Conservation (phyloP, 2,888 invertebrate genomes). For the Caenorhabditis angaria region DNA sequence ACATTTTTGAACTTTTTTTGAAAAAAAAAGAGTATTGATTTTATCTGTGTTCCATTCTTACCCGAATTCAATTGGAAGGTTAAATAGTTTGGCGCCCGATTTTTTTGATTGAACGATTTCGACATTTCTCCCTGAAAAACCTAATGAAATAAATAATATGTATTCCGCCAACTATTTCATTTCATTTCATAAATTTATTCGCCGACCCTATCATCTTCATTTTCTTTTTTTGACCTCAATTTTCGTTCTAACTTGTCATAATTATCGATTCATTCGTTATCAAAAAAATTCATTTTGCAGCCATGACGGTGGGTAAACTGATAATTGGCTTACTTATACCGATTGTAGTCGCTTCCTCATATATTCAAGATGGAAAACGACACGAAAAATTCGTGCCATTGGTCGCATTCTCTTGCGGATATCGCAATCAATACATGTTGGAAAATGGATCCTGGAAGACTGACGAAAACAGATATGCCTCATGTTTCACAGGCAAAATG, state of each 20-base stretch:
- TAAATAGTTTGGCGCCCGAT: background rate
- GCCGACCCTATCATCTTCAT: background rate
- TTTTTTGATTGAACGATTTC: background rate
- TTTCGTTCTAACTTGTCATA: background rate
- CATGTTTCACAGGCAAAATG: slow-evolving; percentile 70
- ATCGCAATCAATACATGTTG: slow-evolving; percentile 68
- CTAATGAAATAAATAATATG: no score
- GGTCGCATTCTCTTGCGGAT: slow-evolving; percentile 72
- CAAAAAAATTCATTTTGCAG: slow-evolving; percentile 12
- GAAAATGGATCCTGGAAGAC: slow-evolving; percentile 67
- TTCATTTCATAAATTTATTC: no score
- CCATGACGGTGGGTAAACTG: slow-evolving; percentile 49
- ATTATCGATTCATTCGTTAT: background rate
- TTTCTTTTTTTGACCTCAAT: background rate
- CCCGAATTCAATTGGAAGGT: background rate
- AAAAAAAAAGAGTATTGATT: no score
- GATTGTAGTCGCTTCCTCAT: slow-evolving; percentile 28
- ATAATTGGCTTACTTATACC: slow-evolving; percentile 47
- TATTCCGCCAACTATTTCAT: no score
- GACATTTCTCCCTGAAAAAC: no score
- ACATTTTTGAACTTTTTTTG: no score
- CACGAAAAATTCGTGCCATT: slow-evolving; percentile 70
- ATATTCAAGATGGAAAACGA: slow-evolving; percentile 32
- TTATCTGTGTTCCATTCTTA: no score
- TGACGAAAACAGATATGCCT: slow-evolving; percentile 66